Conservation (phyloP, 2,797 vertebrate species). For the Spatula clypeata region DNA sequence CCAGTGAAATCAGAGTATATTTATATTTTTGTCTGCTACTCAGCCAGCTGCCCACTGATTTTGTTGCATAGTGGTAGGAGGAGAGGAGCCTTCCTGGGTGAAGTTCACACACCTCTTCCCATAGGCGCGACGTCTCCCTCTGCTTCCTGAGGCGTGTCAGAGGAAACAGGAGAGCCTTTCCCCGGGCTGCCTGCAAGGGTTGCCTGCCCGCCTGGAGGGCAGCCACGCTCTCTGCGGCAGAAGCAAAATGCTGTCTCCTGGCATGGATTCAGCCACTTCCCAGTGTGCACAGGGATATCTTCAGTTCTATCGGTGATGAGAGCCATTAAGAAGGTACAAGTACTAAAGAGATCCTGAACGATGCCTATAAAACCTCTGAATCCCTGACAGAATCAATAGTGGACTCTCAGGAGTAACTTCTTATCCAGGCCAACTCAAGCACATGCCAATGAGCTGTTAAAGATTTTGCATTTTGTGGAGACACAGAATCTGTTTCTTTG, state of each 20-base stretch:
- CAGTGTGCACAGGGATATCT: background rate
- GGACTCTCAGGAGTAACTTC: slow-evolving; percentile 58
- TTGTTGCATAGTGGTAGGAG: slow-evolving; percentile 33
- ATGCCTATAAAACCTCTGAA: slow-evolving; percentile 69
- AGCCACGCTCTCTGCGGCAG: rapidly evolving
- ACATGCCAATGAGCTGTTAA: slow-evolving; percentile 59
- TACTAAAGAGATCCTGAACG: slow-evolving; percentile 54
- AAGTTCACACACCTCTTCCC: background rate
- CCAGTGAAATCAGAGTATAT: slow-evolving; percentile 18
- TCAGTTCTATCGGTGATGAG: background rate
- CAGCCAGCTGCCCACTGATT: slow-evolving; percentile 68
- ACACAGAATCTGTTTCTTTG: slow-evolving; percentile 16
- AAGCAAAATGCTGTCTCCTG: background rate
- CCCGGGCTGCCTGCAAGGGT: background rate
- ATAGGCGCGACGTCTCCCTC: rapidly evolving
- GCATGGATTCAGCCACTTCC: background rate
- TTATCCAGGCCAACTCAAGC: slow-evolving; percentile 50
- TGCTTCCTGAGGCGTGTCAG: rapidly evolving
- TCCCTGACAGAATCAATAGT: slow-evolving; percentile 71
- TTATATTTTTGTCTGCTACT: slow-evolving; percentile 46
- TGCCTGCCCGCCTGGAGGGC: rapidly evolving
- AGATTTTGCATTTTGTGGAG: slow-evolving; percentile 66
- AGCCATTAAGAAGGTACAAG: slow-evolving; percentile 54
- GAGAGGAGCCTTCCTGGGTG: slow-evolving; percentile 20
- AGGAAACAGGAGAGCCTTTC: rapidly evolving